Conservation (phyloP, 2,888 invertebrate species). For the Campoplex capitator region DNA sequence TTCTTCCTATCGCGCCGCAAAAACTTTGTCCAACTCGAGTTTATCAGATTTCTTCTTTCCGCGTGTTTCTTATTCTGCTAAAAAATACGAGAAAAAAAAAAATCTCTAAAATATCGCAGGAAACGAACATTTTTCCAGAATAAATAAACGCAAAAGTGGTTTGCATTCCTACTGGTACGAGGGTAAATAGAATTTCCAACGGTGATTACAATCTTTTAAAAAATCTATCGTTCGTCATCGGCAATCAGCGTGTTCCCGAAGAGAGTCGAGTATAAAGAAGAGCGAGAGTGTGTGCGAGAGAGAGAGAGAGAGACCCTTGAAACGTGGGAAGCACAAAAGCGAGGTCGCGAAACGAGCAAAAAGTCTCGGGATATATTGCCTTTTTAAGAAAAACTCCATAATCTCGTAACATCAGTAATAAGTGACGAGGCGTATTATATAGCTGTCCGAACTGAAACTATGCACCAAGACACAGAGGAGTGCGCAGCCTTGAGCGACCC, state of each 20-base stretch:
- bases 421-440: slow-evolving; percentile 66
- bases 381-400: slow-evolving; percentile 72
- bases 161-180: too few relatives aligned
- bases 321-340: slow-evolving; percentile 76
- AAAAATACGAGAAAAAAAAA: not conserved
- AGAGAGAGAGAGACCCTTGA: slow-evolving; percentile 70
- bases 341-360: slow-evolving; percentile 64
- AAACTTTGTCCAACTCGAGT: too few relatives aligned
- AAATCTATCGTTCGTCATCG: slow-evolving; percentile 71
- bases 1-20: not conserved
- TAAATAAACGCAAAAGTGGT: too few relatives aligned
- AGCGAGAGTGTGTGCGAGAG: not conserved
- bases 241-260: slow-evolving; percentile 45
- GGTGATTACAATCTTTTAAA: slow-evolving; percentile 64
- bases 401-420: slow-evolving; percentile 73
- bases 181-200: slow-evolving; percentile 61
- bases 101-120: too few relatives aligned
- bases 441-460: slow-evolving; percentile 47
- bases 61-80: not conserved
- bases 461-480: slow-evolving; percentile 40
- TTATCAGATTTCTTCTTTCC: too few relatives aligned
- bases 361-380: slow-evolving; percentile 62
- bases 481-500: slow-evolving; percentile 69
- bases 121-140: too few relatives aligned
- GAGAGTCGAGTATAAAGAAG: slow-evolving; percentile 9